Conservation (phyloP, 2,113 vertebrate species). For the Osmerus eperlanus region DNA sequence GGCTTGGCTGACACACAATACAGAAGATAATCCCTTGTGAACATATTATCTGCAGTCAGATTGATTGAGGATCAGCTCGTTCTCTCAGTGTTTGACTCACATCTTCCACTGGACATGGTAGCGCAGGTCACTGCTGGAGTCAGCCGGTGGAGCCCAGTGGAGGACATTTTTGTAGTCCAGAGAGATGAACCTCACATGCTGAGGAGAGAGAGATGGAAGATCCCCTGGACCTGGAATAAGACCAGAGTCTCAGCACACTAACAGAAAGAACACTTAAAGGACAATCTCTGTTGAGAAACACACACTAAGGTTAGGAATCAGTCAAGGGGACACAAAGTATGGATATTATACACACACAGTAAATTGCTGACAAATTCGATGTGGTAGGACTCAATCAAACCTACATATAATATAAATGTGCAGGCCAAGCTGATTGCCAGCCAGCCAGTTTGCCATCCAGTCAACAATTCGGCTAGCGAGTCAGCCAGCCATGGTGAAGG, state of each 20-base stretch:
- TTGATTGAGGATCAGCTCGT: not conserved
- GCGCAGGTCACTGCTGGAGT: constrained; percentile 19
- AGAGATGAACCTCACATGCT: constrained; percentile 63
- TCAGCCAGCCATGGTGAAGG: no score
- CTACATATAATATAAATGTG: no score
- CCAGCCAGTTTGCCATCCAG: no score
- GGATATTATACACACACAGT: no score
- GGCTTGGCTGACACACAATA: no score
- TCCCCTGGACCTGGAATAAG: not conserved
- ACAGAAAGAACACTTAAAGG: not conserved
- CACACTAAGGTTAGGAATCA: not conserved
- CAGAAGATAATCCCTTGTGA: no score
- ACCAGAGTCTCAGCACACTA: not conserved
- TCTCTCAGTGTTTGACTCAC: constrained; percentile 45
- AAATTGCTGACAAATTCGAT: no score
- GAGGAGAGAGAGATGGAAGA: constrained; percentile 21
- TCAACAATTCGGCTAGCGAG: no score
- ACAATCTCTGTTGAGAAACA: not conserved
- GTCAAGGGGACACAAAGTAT: no score
- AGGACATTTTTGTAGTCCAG: constrained; percentile 67
- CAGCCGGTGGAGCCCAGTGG: constrained; percentile 53
- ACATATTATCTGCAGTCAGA: not conserved
- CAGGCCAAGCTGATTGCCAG: no score
- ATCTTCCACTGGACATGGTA: constrained; percentile 74
- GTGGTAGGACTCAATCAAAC: no score